Conservation (phyloP, 2,888 invertebrate species). For the Hemithea aestivaria region DNA sequence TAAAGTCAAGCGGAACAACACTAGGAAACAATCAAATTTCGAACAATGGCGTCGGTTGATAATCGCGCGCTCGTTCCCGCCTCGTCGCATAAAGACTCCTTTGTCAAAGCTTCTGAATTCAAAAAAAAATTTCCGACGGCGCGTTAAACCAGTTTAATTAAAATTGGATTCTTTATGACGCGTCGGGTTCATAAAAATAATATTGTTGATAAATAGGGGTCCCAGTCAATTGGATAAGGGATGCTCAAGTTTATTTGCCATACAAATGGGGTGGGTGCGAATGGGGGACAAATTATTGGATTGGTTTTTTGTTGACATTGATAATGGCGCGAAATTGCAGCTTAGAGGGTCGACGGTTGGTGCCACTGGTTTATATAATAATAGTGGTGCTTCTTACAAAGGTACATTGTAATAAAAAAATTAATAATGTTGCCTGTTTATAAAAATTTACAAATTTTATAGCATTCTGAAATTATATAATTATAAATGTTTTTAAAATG, state of each 20-base stretch:
- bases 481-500: too few relatives aligned
- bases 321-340: conserved; percentile 59
- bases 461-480: too few relatives aligned
- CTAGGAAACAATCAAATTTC: conserved; percentile 66
- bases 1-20: conserved; percentile 41
- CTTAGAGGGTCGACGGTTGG: conserved; percentile 35
- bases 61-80: conserved; percentile 59
- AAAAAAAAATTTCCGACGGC: conserved; percentile 35
- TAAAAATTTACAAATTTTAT: too few relatives aligned
- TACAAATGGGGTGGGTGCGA: conserved; percentile 30
- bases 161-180: conserved; percentile 48
- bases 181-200: conserved; percentile 71
- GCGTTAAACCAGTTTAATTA: conserved; percentile 70
- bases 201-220: conserved; percentile 52
- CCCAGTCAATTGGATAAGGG: conserved; percentile 42
- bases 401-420: too few relatives aligned
- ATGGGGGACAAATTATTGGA: conserved; percentile 43
- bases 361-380: conserved; percentile 20
- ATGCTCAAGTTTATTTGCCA: conserved; percentile 43
- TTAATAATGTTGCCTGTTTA: too few relatives aligned
- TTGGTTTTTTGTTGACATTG: conserved; percentile 60
- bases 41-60: conserved; percentile 67
- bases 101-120: conserved; percentile 56
- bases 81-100: conserved; percentile 55
- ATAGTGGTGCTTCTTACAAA: conserved; percentile 15